Percentiles rank a stretch among this genome's conserved stretches.
These are phyloP conservation scores for Pollenia labialis DNA, from an alignment of 2,888 invertebrate species.

Conservation along the genomic window DNA sequence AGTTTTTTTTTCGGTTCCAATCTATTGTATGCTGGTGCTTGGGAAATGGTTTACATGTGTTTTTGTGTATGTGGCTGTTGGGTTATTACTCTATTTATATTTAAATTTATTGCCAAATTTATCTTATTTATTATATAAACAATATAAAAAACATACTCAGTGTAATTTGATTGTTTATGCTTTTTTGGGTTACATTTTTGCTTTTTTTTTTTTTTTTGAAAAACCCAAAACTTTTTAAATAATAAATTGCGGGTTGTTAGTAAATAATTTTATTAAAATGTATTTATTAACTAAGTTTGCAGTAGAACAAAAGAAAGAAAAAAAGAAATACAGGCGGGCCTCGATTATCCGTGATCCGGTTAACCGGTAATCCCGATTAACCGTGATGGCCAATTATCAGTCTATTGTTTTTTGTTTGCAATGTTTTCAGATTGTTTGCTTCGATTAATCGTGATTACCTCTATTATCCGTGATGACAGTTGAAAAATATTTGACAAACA, in stretches of 20 bases:
- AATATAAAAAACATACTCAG: slow-evolving; percentile 33
- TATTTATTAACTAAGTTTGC: no score
- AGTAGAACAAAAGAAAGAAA: no score
- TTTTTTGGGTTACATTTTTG: not conserved
- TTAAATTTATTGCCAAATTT: slow-evolving; percentile 62
- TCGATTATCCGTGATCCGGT: no score
- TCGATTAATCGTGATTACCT: no score
- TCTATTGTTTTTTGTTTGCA: no score
- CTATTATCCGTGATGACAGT: no score
- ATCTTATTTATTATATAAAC: slow-evolving; percentile 56
- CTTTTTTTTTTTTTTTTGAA: not conserved
- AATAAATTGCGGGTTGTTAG: not conserved
- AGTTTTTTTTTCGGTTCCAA: slow-evolving; percentile 5
- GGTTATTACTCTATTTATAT: slow-evolving; percentile 54
- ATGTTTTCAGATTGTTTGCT: no score
- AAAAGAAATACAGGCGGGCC: no score
- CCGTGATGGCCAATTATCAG: no score
- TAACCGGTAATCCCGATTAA: no score
- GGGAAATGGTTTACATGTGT: not conserved
- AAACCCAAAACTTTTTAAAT: not conserved
- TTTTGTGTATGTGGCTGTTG: slow-evolving; percentile 19
- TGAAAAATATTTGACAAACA: no score
- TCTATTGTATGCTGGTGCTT: not conserved
- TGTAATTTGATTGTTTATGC: slow-evolving; percentile 35
- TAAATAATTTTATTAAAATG: no score